Percentiles rank a stretch among this genome's conserved stretches.
Conservation (phyloP, 1,140 invertebrate genomes). For the Tyrophagus putrescentiae region DNA sequence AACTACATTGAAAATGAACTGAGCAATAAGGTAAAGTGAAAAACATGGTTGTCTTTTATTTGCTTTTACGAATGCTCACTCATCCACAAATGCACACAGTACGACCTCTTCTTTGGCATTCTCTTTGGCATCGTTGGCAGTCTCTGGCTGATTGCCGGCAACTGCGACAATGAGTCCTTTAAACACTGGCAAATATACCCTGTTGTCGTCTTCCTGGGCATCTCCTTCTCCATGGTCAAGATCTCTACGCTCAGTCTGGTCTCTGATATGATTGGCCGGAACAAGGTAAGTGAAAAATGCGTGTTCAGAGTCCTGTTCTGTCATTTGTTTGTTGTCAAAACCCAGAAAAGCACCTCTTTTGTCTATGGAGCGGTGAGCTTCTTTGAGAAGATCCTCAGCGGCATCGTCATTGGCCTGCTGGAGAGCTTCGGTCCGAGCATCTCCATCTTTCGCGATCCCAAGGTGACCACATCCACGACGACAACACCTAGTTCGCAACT, state of each 20-base stretch:
- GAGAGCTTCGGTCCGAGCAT: background rate
- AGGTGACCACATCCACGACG: no score
- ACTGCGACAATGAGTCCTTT: background rate
- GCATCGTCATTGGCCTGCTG: background rate
- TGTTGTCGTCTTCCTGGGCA: background rate
- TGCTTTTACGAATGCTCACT: background rate
- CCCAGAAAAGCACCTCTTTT: conserved; percentile 10
- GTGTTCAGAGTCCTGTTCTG: background rate
- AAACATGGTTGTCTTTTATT: background rate
- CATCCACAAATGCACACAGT: background rate
- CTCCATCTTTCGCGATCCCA: background rate
- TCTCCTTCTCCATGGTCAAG: conserved; percentile 3
- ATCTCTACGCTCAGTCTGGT: conserved; percentile 6
- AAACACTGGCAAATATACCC: background rate
- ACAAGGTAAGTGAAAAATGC: background rate
- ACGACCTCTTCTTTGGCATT: background rate
- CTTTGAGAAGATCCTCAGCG: background rate
- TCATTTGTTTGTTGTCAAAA: background rate
- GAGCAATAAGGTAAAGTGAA: conserved; percentile 6
- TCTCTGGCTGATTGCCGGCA: background rate
- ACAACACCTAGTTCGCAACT: no score
- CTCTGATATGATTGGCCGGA: background rate
- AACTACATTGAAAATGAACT: conserved; percentile 5
- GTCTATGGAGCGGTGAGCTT: conserved; percentile 4
- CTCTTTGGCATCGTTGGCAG: background rate